Base-by-base conservation (phyloP, 1,140 invertebrate species). In the Drosophila pseudoananassae region DNA sequence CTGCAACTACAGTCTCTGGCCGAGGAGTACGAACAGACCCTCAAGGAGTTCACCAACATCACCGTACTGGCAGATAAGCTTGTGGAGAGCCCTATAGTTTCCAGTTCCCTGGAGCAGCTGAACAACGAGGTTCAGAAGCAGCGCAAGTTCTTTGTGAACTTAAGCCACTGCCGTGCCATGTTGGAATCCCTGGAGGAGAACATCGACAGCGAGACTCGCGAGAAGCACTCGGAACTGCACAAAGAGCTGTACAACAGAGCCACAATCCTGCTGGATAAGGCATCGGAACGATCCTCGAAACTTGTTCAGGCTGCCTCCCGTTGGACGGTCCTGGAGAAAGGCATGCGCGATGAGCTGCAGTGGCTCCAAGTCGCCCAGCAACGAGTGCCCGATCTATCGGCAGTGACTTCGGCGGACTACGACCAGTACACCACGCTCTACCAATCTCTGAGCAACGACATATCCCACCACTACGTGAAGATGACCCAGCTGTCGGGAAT, bases 121-220 rank as follows among this genome's bases (percentile, higher is more conserved):
- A 95, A 96, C 78, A 96, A 97, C 79, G 97, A 97, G 92, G 96
- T 97, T 92, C 96, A 97, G 74, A 97, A 97, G 82, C 96, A 97
- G 84, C 93, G 96, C 43, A 97, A 97, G 82, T 97, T 97, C 92
- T 97, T 98, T 83, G 95, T 96, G 0, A 97, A 97, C 78, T 91
- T 98, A 8, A 97, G 96, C 78, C 96, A 97, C 63, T 97, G 97
- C 77, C 93, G 95, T 77, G 95, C 95, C 20, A 96, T 97, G 69
- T 92, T 98, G 15, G 96, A 97, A 91, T 97, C 96, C 0, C 89
- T 98, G 12, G 96, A 97, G 92, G 95, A 95, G 69, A 96, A 97
- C 91, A 92, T 97, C 10, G 97, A 97, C 83, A 93, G 92, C 14
- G 96, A 96, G 90, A 97, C 96, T 0, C 94, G 95, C 59, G 93